Conservation (phyloP, 2,797 vertebrate genomes). For the Pipistrellus pygmaeus region DNA sequence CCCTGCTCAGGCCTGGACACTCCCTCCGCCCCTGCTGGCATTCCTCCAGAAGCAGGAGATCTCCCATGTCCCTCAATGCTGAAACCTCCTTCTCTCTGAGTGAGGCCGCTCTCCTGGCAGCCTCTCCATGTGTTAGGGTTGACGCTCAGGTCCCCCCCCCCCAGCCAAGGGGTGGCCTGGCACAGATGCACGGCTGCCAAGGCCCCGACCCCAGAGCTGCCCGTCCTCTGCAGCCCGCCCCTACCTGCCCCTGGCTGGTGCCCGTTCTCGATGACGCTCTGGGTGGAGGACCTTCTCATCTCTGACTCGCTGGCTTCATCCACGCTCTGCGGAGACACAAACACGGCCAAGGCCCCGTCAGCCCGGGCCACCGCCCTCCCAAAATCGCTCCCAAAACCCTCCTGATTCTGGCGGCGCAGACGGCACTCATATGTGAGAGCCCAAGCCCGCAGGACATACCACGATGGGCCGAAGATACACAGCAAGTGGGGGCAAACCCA, state of each 20-base stretch:
- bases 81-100: background rate
- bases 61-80: background rate
- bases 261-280: slow-evolving; percentile 87
- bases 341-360: background rate
- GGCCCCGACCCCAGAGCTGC: background rate
- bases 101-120: background rate
- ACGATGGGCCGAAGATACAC: too few relatives aligned
- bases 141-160: background rate
- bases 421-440: background rate
- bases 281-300: slow-evolving; percentile 80
- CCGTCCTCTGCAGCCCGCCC: background rate
- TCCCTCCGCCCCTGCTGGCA: background rate
- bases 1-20: background rate
- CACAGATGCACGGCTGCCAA: background rate
- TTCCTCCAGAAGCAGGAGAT: background rate
- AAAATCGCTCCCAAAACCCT: background rate
- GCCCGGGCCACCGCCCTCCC: background rate
- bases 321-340: slow-evolving; percentile 84
- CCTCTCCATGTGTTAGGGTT: background rate
- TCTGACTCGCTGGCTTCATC: slow-evolving; percentile 84
- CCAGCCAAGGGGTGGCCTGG: background rate
- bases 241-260: slow-evolving; percentile 88
- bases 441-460: too few relatives aligned
- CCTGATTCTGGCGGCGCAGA: background rate
- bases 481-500: background rate